Conservation (phyloP, 2,888 invertebrate species). For the Antheraea yamamai region DNA sequence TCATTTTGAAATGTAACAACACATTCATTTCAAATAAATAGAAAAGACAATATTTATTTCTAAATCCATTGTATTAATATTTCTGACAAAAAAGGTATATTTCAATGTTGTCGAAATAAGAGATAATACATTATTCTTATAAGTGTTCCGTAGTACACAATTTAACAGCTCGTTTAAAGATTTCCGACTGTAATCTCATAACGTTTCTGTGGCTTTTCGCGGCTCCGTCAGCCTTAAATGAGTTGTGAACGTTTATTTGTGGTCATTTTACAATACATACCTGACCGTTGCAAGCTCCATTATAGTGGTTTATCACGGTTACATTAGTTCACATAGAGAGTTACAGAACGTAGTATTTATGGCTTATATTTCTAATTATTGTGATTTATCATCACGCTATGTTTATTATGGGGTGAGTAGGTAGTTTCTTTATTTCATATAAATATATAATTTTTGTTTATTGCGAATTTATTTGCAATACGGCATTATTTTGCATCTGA, state of each 20-base stretch:
- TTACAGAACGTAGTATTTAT: background rate
- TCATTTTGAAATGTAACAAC: no score
- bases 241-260: constrained; percentile 20
- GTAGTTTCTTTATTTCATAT: no score
- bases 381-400: background rate
- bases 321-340: background rate
- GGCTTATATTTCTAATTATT: background rate
- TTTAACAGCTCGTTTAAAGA: constrained; percentile 36
- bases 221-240: constrained; percentile 19
- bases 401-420: background rate
- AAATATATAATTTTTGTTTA: no score
- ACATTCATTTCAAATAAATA: no score
- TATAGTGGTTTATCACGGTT: background rate
- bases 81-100: background rate
- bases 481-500: no score
- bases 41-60: no score
- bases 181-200: constrained; percentile 31
- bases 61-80: background rate
- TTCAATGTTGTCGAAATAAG: background rate
- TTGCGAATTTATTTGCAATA: no score
- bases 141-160: constrained; percentile 30
- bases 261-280: constrained; percentile 15
- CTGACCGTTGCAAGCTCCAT: background rate
- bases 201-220: constrained; percentile 25
- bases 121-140: constrained; percentile 15